Evolutionary conservation across 2,113 vertebrate genomes (phyloP).

Genomic region (Pyrgilauda ruficollis): DNA sequence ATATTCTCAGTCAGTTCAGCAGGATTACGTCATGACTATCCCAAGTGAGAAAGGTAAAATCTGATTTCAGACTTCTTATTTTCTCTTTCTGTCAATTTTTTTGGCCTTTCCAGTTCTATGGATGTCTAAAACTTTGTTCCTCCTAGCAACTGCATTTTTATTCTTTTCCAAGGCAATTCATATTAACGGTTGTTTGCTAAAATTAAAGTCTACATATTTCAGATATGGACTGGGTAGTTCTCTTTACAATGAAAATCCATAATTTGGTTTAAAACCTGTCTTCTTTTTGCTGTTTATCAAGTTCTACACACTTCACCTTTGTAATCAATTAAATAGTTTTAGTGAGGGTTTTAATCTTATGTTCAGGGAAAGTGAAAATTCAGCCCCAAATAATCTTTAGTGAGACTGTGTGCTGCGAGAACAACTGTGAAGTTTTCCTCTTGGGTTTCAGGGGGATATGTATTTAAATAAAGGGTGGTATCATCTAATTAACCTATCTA

Average conservation of each 20-base stretch:
- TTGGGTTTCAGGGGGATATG: not conserved
- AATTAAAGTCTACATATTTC: not conserved
- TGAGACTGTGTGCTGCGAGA: not conserved
- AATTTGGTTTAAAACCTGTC: not conserved
- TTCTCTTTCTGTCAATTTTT: not conserved
- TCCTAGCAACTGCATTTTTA: not conserved
- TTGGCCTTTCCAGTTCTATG: not conserved
- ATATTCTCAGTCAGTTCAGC: not conserved
- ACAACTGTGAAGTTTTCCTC: not conserved
- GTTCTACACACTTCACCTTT: not conserved
- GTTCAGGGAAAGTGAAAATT: not conserved
- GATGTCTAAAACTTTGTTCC: not conserved
- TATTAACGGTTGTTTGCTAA: not conserved
- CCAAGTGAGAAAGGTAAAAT: not conserved
- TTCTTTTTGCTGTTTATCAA: not conserved
- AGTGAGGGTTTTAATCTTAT: not conserved
- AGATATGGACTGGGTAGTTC: not conserved
- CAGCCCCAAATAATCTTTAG: not conserved
- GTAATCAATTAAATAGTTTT: not conserved
- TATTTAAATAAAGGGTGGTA: not conserved
- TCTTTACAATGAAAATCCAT: not conserved
- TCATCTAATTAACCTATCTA: not conserved
- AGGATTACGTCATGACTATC: not conserved
- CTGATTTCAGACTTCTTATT: not conserved
- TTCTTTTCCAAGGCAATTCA: not conserved